Conservation (phyloP, 2,888 invertebrate species). For the Idaea aversata region DNA sequence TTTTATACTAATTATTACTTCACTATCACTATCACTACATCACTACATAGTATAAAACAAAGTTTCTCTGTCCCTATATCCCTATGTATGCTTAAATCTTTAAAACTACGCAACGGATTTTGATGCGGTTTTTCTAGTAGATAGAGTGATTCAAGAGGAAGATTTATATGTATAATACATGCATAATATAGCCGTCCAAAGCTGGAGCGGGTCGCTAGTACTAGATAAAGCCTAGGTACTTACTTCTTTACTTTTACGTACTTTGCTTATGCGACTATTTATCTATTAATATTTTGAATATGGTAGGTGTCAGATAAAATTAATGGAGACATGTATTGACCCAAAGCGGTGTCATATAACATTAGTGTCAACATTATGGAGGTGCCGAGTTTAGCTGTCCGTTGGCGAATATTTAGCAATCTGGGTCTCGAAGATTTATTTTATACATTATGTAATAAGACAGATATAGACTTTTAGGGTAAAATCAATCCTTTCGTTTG, state of each 20-base stretch:
- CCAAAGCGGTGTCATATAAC: conserved; percentile 41
- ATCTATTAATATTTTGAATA: background rate
- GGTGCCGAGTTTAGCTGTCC: conserved; percentile 31
- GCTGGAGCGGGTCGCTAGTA: too few species aligned
- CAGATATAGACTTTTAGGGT: background rate
- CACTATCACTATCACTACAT: too few species aligned
- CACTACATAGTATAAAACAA: too few species aligned
- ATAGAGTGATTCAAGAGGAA: too few species aligned
- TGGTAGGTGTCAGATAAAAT: conserved; percentile 25
- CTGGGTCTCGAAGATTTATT: background rate
- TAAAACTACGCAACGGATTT: too few species aligned
- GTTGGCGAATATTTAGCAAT: conserved; percentile 26
- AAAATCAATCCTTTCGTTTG: background rate
- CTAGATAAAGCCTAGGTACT: too few species aligned
- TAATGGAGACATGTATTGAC: conserved; percentile 30
- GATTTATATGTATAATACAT: too few species aligned
- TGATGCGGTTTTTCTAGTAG: too few species aligned
- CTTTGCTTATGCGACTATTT: background rate
- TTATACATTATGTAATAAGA: background rate
- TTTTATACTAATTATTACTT: too few species aligned
- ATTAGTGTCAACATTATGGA: conserved; percentile 47
- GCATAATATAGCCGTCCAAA: too few species aligned
- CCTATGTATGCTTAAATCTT: too few species aligned
- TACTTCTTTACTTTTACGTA: background rate
- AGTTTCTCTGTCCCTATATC: too few species aligned